These are phyloP conservation scores for Pygoscelis antarcticus DNA, from an alignment of 2,113 vertebrate genomes.

Conservation along the genomic window DNA sequence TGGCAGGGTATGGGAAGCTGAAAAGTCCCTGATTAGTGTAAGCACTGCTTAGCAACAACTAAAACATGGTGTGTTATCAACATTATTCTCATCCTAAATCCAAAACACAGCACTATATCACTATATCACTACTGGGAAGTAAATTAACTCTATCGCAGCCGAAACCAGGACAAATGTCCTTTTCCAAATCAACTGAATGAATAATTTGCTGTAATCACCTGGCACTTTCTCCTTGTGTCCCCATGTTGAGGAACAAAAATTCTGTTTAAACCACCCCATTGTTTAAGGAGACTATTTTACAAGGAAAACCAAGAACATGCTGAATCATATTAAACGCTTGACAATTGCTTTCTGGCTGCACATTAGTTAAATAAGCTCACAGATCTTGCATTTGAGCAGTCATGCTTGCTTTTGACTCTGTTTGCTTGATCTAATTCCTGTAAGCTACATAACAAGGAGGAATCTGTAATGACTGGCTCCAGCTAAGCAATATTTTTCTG, in stretches of 20 bases:
- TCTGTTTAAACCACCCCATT: not conserved
- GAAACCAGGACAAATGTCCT: not conserved
- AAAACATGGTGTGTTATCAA: too few species aligned
- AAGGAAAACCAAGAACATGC: not conserved
- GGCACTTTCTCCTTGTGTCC: not conserved
- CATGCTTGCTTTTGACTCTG: not conserved
- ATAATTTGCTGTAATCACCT: not conserved
- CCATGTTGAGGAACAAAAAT: not conserved
- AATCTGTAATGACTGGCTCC: not conserved
- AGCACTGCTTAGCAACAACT: too few species aligned
- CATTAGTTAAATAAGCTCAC: not conserved
- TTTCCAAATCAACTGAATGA: not conserved
- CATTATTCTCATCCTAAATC: too few species aligned
- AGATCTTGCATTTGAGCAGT: not conserved
- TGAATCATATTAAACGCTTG: not conserved
- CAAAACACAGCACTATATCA: too few species aligned
- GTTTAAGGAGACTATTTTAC: not conserved
- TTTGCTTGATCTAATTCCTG: conserved; percentile 10
- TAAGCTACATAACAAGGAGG: not conserved
- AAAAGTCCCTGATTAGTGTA: too few species aligned
- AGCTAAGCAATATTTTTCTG: not conserved
- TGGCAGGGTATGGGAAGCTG: too few species aligned
- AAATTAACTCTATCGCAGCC: too few species aligned
- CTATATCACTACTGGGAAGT: too few species aligned
- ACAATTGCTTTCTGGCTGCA: not conserved